Evolutionary conservation across 2,797 vertebrate genomes (phyloP).

Genomic region (Florisuga fusca): DNA sequence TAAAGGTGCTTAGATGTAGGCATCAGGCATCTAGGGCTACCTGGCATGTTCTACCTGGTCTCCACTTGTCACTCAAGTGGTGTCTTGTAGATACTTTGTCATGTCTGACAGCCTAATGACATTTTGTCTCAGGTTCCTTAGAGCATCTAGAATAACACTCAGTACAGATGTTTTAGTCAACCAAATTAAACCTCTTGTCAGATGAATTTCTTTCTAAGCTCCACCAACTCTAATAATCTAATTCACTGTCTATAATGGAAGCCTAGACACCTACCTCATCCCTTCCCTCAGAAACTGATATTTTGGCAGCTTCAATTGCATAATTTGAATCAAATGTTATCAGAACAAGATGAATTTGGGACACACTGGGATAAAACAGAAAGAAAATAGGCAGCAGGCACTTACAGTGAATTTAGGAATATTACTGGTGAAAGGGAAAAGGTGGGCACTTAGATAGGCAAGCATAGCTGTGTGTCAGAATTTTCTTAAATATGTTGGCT

Average conservation of each 20-base stretch:
- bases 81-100: neutral
- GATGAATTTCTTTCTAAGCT: conserved; percentile 17
- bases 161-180: neutral
- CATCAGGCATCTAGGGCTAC: neutral
- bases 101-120: conserved; percentile 17
- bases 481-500: neutral
- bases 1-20: neutral
- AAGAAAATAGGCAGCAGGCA: neutral
- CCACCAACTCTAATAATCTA: neutral
- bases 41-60: neutral
- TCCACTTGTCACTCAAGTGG: neutral
- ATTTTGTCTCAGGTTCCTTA: neutral
- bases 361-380: neutral
- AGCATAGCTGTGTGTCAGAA: neutral
- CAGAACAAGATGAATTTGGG: neutral
- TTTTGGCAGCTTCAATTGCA: neutral
- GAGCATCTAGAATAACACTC: neutral
- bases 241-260: neutral
- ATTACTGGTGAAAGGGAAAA: neutral
- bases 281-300: neutral
- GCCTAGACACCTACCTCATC: neutral
- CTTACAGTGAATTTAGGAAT: neutral
- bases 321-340: neutral
- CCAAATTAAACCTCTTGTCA: conserved; percentile 5
- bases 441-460: neutral